Evolutionary conservation across 2,113 vertebrate genomes (phyloP).

Genomic region (Caloenas nicobarica): DNA sequence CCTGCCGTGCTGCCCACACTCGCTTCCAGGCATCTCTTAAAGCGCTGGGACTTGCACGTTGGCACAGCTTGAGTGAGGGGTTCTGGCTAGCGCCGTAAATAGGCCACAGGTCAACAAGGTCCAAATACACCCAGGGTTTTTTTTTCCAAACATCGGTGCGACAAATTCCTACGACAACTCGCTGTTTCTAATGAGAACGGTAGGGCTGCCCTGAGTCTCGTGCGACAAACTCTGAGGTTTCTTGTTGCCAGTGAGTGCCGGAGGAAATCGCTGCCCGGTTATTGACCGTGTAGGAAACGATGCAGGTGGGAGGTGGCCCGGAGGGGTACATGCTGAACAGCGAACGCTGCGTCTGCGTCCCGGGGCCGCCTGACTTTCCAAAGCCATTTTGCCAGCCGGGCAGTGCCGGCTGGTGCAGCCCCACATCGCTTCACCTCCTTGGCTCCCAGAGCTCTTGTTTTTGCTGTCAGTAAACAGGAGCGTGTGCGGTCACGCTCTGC

Average conservation of each 20-base stretch:
- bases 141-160: background rate
- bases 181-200: background rate
- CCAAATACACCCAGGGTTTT: accelerated
- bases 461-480: background rate
- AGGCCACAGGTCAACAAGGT: background rate
- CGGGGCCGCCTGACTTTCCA: background rate
- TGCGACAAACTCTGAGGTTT: accelerated
- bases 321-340: background rate
- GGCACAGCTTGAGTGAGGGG: background rate
- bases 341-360: accelerated
- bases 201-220: background rate
- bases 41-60: background rate
- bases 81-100: background rate
- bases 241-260: accelerated
- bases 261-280: background rate
- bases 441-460: background rate
- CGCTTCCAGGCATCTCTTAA: background rate
- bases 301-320: background rate
- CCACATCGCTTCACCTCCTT: background rate
- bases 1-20: background rate
- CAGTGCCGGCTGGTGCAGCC: background rate
- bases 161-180: accelerated
- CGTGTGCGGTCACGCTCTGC: background rate
- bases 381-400: background rate
- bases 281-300: accelerated